Conservation (phyloP, 1,140 invertebrate genomes). For the Asbolus verrucosus region DNA sequence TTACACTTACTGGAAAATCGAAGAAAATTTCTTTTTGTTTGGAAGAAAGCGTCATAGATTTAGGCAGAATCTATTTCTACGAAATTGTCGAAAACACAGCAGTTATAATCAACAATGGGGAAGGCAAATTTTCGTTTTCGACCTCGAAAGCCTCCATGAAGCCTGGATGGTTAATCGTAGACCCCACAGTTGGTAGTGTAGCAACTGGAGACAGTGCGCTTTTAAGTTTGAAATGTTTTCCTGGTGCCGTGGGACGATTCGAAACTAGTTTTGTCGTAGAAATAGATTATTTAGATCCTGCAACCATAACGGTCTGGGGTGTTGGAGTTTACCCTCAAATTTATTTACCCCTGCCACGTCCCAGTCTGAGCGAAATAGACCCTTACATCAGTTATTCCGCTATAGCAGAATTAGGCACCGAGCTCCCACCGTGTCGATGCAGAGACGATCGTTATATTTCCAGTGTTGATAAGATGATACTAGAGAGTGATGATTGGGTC, state of each 20-base stretch:
- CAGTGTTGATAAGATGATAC: slow-evolving; percentile 20
- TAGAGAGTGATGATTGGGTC: slow-evolving; percentile 41
- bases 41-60: slow-evolving; percentile 62
- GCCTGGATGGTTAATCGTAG: slow-evolving; percentile 56
- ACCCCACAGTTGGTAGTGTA: slow-evolving; percentile 56
- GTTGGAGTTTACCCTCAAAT: slow-evolving; percentile 64
- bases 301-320: slow-evolving; percentile 61
- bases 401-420: slow-evolving; percentile 51
- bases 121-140: slow-evolving; percentile 43
- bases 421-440: neutral
- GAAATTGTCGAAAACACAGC: slow-evolving; percentile 49
- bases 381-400: slow-evolving; percentile 58
- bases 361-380: slow-evolving; percentile 49
- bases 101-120: slow-evolving; percentile 46
- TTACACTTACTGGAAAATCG: slow-evolving; percentile 62
- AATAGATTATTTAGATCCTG: slow-evolving; percentile 60
- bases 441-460: slow-evolving; percentile 12
- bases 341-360: slow-evolving; percentile 59
- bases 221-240: slow-evolving; percentile 58
- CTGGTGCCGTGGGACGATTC: slow-evolving; percentile 59
- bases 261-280: slow-evolving; percentile 53
- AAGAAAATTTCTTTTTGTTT: slow-evolving; percentile 62
- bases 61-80: slow-evolving; percentile 60
- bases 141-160: neutral
- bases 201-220: slow-evolving; percentile 52